Evolutionary conservation across 1,140 invertebrate genomes (phyloP).

Genomic region (Pseudomyrmex dendroicus): DNA sequence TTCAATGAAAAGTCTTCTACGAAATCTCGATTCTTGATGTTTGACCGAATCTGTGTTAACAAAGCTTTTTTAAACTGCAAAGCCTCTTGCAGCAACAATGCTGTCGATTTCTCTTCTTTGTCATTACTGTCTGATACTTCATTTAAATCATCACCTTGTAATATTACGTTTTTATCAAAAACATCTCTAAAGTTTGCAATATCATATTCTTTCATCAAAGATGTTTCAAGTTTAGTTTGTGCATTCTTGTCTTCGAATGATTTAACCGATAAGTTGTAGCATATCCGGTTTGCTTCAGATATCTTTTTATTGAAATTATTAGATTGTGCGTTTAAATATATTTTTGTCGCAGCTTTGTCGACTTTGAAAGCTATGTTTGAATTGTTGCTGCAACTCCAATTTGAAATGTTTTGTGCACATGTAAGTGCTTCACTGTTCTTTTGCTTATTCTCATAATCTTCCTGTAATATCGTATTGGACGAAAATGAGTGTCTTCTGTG

Average conservation of each 20-base stretch:
- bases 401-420: background rate
- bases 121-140: constrained; percentile 66
- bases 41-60: constrained; percentile 43
- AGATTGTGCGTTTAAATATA: background rate
- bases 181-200: background rate
- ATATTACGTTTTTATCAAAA: constrained; percentile 26
- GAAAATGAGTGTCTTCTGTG: background rate
- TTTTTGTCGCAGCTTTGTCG: background rate
- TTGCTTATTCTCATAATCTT: background rate
- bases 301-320: background rate
- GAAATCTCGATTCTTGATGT: background rate
- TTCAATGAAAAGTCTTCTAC: background rate
- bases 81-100: constrained; percentile 68
- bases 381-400: background rate
- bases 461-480: background rate
- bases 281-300: constrained; percentile 7
- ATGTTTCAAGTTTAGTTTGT: background rate
- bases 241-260: background rate
- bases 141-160: constrained; percentile 47
- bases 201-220: background rate
- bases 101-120: constrained; percentile 67
- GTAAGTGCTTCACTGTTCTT: background rate
- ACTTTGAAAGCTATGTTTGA: background rate
- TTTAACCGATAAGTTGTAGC: constrained; percentile 44
- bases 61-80: constrained; percentile 70